Evolutionary conservation across 2,113 vertebrate species (phyloP).

Genomic region (Falco punctatus): DNA sequence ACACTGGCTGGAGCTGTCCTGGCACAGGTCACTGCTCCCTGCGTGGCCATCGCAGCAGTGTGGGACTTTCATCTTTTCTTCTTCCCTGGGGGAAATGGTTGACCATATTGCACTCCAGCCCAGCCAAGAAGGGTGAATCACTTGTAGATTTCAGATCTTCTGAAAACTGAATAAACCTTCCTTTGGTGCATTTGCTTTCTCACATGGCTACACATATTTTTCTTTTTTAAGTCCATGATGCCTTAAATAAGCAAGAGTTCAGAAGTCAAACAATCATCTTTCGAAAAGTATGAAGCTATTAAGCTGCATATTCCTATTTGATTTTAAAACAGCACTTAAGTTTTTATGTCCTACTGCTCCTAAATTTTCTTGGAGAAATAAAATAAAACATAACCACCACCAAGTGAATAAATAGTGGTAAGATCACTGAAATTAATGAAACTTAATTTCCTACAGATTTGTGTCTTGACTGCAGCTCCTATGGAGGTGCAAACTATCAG

Average conservation of each 20-base stretch:
- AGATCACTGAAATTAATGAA: neutral
- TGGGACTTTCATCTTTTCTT: neutral
- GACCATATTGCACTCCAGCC: neutral
- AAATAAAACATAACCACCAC: neutral
- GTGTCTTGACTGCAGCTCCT: neutral
- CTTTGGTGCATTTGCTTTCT: neutral
- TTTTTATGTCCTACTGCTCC: neutral
- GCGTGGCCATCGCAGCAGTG: neutral
- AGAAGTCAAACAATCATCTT: neutral
- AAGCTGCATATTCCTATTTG: neutral
- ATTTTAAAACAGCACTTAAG: neutral
- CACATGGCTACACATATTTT: constrained; percentile 16
- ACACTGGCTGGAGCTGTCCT: neutral
- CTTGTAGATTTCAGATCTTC: too few relatives aligned
- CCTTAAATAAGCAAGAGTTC: constrained; percentile 25
- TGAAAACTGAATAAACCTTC: neutral
- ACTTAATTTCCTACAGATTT: neutral
- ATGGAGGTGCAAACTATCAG: neutral
- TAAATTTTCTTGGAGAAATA: neutral
- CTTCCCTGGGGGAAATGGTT: neutral
- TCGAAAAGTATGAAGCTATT: neutral
- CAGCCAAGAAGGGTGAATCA: constrained; percentile 29
- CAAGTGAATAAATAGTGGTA: neutral
- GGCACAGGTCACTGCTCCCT: neutral
- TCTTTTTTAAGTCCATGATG: neutral